phyloP scores from a whole-genome alignment of 92 coral and sea anemone species.

The Paragorgia papillata region DNA sequence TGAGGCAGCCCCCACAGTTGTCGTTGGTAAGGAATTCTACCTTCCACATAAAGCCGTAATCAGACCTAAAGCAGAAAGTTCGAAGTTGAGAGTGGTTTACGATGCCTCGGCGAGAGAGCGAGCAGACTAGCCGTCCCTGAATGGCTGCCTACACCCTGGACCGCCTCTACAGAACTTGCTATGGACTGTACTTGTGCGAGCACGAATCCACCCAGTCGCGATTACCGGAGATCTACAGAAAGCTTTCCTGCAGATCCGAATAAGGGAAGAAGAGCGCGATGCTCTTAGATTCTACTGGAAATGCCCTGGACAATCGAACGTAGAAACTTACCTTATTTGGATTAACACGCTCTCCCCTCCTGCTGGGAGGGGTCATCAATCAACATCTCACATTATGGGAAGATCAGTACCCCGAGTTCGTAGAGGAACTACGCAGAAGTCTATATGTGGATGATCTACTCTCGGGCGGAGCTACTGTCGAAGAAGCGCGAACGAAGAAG shows the following conservation, averaged over 20 bases:
- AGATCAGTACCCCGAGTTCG: background rate
- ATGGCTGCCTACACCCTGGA: no score
- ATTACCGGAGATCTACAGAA: no score
- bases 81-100: no score
- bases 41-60: constrained; percentile 4
- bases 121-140: no score
- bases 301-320: background rate
- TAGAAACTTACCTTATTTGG: background rate
- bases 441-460: constrained; percentile 11
- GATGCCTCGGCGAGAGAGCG: no score
- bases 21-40: constrained; percentile 5
- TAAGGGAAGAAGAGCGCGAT: no score
- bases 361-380: background rate
- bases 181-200: no score
- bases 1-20: background rate
- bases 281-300: background rate
- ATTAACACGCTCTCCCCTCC: background rate
- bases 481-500: constrained; percentile 3
- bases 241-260: no score
- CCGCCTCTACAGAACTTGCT: no score
- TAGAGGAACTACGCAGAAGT: background rate
- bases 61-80: background rate
- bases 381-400: background rate
- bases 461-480: background rate
- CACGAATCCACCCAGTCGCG: no score